These are phyloP conservation scores for Triplophysa bombifrons DNA, from an alignment of 2,797 vertebrate species.

Conservation along the genomic window DNA sequence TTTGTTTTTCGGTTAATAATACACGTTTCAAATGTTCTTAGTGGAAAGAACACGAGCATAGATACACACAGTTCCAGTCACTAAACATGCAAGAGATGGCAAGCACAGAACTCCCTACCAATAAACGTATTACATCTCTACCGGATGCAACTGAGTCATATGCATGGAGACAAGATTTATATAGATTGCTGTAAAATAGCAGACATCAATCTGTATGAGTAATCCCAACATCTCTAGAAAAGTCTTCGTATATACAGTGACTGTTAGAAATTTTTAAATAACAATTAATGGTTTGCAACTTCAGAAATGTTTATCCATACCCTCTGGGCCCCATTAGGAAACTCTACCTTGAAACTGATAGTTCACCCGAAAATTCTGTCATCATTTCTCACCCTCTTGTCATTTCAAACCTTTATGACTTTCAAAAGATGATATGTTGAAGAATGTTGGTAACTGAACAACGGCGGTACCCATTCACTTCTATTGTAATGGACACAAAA, in stretches of 20 bases:
- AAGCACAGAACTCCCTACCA: background rate
- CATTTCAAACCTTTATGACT: too few species aligned
- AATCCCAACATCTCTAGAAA: background rate
- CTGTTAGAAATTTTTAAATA: slow-evolving; percentile 3
- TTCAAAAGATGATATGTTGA: too few species aligned
- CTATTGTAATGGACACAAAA: too few species aligned
- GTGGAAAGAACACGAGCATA: background rate
- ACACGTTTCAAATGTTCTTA: background rate
- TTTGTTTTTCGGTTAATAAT: background rate
- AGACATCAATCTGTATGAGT: background rate
- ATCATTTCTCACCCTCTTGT: too few species aligned
- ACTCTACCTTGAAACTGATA: background rate
- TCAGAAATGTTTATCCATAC: slow-evolving; percentile 42
- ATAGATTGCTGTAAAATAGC: background rate
- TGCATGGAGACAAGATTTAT: background rate
- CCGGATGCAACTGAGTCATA: background rate
- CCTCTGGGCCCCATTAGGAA: slow-evolving; percentile 41
- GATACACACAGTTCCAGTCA: background rate
- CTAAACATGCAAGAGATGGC: background rate
- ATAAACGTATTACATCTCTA: background rate
- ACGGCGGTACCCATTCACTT: too few species aligned
- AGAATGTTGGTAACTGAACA: too few species aligned
- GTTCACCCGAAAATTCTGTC: too few species aligned
- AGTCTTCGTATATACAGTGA: background rate
- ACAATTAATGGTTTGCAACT: slow-evolving; percentile 38